Base-by-base conservation (phyloP, 2,797 vertebrate genomes). In the Propithecus deckenii region DNA sequence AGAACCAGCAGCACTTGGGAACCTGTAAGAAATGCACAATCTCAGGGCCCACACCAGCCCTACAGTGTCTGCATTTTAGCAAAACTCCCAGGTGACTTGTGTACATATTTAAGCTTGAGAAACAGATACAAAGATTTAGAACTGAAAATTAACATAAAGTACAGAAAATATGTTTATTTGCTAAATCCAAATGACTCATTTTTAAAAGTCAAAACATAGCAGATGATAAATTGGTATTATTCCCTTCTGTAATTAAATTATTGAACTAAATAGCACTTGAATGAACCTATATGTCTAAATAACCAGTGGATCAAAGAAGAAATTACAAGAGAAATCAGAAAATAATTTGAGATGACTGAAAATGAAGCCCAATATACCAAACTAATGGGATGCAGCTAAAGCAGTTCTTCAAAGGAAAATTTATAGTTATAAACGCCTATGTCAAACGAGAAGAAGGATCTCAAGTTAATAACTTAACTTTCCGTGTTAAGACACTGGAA, bases 281-380 rank as follows among this genome's bases (percentile, higher is more conserved):
- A 89, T 63, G n/a, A 50, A 80, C 15, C 9, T 76, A 55, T 74
- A 35, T 83, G 57, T 32, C 25, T 72, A 85, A 81, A 46, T 80
- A 80, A 89, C 25, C 41, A 83, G 38, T 63, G 4, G 9, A 23
- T 76, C n/a, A 90, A 88, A 79, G 30, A 80, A 79, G 48, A 84
- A 69, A 52, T 86, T 80, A 20, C 22, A 93, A 94, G 30, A 9
- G 25, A 86, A 89, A 92, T 89, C 83, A 78, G 48, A 79, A 95
- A 95, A 59, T 65, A 35, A n/a, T 50, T 83, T 50, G 20, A 86
- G 6, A 55, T 81, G 15, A 90, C 32, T 63, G 23, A 92, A 84
- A 88, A 71, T 63, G 20, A 76, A 94, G 88, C 28, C 41, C 75
- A 85, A 25, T 35, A 67, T 83, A 46, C 20, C n/a, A 63, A 61